Conservation (phyloP, 2,888 invertebrate genomes). For the Anorthoa munda region DNA sequence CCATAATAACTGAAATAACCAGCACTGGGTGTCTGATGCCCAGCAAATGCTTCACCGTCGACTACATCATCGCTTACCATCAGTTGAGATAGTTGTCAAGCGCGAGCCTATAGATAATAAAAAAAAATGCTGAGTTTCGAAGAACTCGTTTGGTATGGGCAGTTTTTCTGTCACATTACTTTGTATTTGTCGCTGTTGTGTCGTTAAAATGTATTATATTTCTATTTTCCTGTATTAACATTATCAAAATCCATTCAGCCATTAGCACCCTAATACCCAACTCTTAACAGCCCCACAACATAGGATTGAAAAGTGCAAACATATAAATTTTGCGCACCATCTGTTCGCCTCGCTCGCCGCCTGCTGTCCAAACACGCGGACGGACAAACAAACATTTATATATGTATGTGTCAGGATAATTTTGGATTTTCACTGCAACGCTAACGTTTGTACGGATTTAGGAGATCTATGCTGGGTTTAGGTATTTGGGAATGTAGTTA, state of each 20-base stretch:
- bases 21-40: too few species aligned
- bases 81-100: too few species aligned
- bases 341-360: conserved; percentile 54
- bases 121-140: too few species aligned
- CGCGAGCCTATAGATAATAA: too few species aligned
- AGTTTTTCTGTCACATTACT: too few species aligned
- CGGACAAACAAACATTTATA: conserved; percentile 66
- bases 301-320: conserved; percentile 66
- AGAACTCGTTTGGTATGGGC: too few species aligned
- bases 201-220: not conserved
- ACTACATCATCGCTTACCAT: too few species aligned
- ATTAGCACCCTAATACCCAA: conserved; percentile 26
- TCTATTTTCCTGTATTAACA: not conserved
- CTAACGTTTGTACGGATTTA: conserved; percentile 41
- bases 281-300: conserved; percentile 48
- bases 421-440: conserved; percentile 63
- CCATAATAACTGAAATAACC: too few species aligned
- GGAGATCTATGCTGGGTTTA: conserved; percentile 51
- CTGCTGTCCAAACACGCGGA: conserved; percentile 63
- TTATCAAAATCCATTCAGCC: not conserved
- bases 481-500: not conserved
- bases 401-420: conserved; percentile 68
- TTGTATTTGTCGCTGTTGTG: too few species aligned
- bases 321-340: conserved; percentile 63
- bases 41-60: too few species aligned